Evolutionary conservation across 2,113 vertebrate genomes (phyloP), one percentile per base, ranked within the genome.

Genomic region (Amphiprion ocellaris): DNA sequence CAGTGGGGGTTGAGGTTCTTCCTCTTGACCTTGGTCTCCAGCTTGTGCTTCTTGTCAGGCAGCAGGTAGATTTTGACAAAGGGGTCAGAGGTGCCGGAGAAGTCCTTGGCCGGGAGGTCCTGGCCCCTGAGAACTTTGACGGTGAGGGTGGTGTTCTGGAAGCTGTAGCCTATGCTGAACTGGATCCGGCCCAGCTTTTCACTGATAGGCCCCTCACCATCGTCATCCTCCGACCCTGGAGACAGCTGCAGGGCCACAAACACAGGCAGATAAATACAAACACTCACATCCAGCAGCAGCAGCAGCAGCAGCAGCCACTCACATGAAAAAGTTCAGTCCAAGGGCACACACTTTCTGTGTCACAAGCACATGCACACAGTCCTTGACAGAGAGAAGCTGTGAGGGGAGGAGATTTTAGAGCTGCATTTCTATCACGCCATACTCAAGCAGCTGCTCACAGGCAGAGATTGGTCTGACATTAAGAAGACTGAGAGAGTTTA

Each of bases 41-140:
- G 93, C 92, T 98, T 99, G 96, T 99, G 96, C 95, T 99, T 99
- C 93, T 99, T 99, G 94, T 99, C 98, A 0, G 98, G 98, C 73
- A 99, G 95, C 91, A 99, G 95, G 92, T 99, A 99, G 93, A 99
- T 97, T 95, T 99, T 99, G 83, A 99, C 97, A 0, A 99, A 99
- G 62, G 98, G 98, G 90, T 99, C 98, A 0, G 97, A 99, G 87
- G 98, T 99, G 70, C 98, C 98, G 0, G 97, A 99, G 94, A 99
- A 99, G 91, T 99, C 98, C 93, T 99, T 99, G 89, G 98, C 98
- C 0, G 98, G 98, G 82, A 99, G 95, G 53, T 99, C 98, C 92
- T 98, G 97, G 0, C 97, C 98, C 92, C 97, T 97, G 90, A 99
- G 95, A 88, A 99, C 95, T 94, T 99, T 99, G 76, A 99, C 98